phyloP scores from a whole-genome alignment of 2,113 vertebrate genomes.

The Tragelaphus strepsiceros region DNA sequence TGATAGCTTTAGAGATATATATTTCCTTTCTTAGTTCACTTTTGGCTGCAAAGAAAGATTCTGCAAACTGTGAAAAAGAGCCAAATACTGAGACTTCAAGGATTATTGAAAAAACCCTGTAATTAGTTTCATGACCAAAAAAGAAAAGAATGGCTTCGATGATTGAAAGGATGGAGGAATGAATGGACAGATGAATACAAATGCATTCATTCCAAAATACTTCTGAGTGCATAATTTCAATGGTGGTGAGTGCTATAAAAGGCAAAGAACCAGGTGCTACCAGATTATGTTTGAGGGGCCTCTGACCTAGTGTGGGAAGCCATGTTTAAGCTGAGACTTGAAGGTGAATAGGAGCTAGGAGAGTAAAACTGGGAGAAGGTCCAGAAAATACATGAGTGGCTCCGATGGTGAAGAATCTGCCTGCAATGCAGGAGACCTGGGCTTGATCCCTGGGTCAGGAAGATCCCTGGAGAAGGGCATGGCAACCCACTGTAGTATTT shows the following conservation, averaged over 20 bases:
- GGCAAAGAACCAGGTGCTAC: neutral
- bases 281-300: neutral
- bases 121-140: conserved; percentile 9
- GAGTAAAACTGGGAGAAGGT: neutral
- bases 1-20: neutral
- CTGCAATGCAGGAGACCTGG: neutral
- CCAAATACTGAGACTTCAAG: neutral
- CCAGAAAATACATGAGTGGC: neutral
- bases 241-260: neutral
- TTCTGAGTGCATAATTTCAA: neutral
- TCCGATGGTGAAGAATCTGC: neutral
- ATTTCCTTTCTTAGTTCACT: conserved; percentile 9
- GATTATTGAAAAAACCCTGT: neutral
- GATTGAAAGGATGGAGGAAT: neutral
- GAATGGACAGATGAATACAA: neutral
- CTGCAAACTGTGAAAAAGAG: neutral
- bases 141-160: neutral
- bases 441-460: neutral
- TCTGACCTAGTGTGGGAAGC: neutral
- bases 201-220: neutral
- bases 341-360: neutral
- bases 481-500: neutral
- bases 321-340: neutral
- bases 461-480: neutral
- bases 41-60: neutral